These are phyloP conservation scores for Tetramorium simillimum DNA, from an alignment of 1,140 invertebrate genomes.

Conservation along the genomic window DNA sequence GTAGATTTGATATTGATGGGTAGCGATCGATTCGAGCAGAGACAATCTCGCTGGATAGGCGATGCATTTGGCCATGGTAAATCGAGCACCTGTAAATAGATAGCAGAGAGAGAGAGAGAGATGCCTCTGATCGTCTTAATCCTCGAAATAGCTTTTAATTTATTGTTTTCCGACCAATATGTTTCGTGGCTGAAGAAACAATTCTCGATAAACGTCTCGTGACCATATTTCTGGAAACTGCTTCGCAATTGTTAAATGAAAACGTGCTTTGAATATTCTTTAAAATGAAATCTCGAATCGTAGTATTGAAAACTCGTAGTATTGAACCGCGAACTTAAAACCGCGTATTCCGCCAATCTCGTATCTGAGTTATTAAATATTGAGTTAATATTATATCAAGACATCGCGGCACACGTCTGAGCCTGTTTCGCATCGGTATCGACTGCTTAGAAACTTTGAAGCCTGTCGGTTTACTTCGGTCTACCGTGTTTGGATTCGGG, in stretches of 20 bases:
- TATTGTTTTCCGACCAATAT: constrained; percentile 14
- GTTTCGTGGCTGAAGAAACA: not conserved
- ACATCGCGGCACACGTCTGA: not conserved
- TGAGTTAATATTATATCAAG: constrained; percentile 29
- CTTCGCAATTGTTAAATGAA: not conserved
- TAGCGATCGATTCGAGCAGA: constrained; percentile 88
- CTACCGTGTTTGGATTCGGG: constrained; percentile 28
- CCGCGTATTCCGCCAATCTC: not conserved
- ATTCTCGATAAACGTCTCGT: not conserved
- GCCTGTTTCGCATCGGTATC: constrained; percentile 23
- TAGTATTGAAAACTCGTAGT: not conserved
- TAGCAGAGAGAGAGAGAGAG: not conserved
- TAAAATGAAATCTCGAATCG: not conserved
- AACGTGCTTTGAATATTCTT: not conserved
- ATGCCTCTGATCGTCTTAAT: not conserved
- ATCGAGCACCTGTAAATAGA: constrained; percentile 87
- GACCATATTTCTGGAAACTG: not conserved
- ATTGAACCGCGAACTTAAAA: not conserved
- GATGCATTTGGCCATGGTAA: constrained; percentile 90
- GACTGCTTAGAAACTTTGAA: constrained; percentile 42
- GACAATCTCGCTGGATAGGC: constrained; percentile 89
- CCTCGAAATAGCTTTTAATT: not conserved
- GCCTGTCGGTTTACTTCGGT: constrained; percentile 17
- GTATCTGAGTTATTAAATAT: not conserved
- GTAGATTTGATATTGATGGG: constrained; percentile 92